Evolutionary conservation across 1,140 invertebrate genomes (phyloP), one percentile per base, ranked within the genome.

Genomic region (Nephotettix cincticeps): DNA sequence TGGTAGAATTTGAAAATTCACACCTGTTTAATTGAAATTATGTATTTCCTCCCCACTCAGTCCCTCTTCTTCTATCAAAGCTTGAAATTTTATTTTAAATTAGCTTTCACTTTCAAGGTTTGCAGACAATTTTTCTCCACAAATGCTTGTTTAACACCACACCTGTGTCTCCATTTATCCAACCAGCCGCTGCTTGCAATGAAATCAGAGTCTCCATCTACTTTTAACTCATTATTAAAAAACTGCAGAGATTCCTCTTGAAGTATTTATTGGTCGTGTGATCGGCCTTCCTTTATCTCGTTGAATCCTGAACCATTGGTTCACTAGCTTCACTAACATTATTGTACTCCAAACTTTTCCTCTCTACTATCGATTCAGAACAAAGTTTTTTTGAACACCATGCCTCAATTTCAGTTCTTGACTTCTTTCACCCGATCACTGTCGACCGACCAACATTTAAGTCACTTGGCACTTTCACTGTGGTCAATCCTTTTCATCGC

Each of bases 201-300:
- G 2, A 61, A 61, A 23, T 6, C 21, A 28, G 25, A 1, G 2
- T 61, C 29, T 6, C 68, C 54, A 6, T 40, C 43, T 14, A 4
- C 32, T 30, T 58, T 67, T 45, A 27, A 71, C 69, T n/a, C 30
- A 61, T 43, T 28, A 54, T 51, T n/a, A n/a, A n/a, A 68, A 68
- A 71, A 71, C 27, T 23, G 11, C 45, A 69, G n/a, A 11, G 54
- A 21, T 28, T 70, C 28, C 19, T 40, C 45, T n/a, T 64, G 47
- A 30, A 61, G 64, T 9, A 40, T 4, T 36, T n/a, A n/a, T 32
- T 45, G 40, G 58, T 32, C 69, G 32, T 19, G 30, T 4, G 1
- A 68, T 28, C 1, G 65, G 65, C 6, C 32, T 68, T 28, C 40
- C 65, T 51, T 28, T 68, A 2, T 43, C 23, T 11, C 65, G 17